A percentile compares a stretch with the other conserved stretches of the same genome.
Evolutionary conservation across 2,888 invertebrate species (phyloP).

Genomic region (Cryptosula pallasiana): DNA sequence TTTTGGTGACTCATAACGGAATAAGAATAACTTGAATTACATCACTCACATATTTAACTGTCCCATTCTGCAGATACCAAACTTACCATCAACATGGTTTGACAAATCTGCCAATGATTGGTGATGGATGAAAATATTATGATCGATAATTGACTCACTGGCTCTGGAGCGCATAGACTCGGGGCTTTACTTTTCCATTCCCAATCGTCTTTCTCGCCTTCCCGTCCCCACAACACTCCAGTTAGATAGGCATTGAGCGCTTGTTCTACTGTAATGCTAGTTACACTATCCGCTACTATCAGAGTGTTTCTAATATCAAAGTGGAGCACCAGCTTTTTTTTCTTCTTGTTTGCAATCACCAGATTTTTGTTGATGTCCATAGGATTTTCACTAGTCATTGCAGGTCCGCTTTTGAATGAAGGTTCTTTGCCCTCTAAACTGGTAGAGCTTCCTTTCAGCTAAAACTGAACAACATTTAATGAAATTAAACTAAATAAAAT

Average conservation of each 20-base stretch:
- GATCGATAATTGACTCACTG: constrained; percentile 15
- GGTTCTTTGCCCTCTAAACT: no score
- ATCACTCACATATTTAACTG: no score
- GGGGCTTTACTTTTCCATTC: constrained; percentile 41
- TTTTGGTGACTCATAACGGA: no score
- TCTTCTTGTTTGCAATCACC: not conserved
- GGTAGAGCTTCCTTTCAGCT: no score
- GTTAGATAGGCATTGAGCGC: constrained; percentile 52
- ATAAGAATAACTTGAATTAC: no score
- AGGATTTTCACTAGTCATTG: not conserved
- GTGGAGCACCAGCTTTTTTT: constrained; percentile 49
- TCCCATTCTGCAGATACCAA: no score
- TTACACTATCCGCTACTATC: constrained; percentile 48
- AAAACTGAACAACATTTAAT: no score
- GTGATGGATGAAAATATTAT: no score
- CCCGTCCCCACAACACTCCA: constrained; percentile 49
- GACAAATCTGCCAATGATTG: no score
- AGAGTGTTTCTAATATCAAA: constrained; percentile 52
- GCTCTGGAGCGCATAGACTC: constrained; percentile 28
- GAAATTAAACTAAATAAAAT: no score
- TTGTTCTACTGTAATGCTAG: constrained; percentile 46
- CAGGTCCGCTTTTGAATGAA: not conserved
- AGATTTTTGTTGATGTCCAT: constrained; percentile 16
- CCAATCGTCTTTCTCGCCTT: constrained; percentile 35
- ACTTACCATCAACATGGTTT: no score